Evolutionary conservation across 2,888 invertebrate genomes (phyloP).

Genomic region (Hydriomena furcata): DNA sequence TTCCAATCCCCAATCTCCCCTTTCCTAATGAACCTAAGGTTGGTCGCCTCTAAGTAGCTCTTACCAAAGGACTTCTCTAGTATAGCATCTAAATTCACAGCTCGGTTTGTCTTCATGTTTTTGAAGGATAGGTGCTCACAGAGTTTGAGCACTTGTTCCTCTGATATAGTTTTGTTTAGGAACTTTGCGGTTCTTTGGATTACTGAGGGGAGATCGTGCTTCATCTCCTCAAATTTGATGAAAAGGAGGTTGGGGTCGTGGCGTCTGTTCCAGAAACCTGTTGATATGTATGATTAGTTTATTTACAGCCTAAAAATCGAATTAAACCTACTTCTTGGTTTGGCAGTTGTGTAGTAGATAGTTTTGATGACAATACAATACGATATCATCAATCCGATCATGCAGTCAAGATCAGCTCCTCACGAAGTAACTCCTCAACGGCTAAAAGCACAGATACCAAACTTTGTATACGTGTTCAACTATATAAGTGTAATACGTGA

Average conservation of each 20-base stretch:
- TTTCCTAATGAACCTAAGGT: slow-evolving; percentile 87
- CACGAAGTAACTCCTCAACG: too few relatives aligned
- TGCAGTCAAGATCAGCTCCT: too few relatives aligned
- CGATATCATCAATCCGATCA: too few relatives aligned
- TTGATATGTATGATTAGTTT: background rate
- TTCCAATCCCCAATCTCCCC: slow-evolving; percentile 92
- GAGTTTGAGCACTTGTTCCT: slow-evolving; percentile 86
- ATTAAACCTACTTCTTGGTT: too few relatives aligned
- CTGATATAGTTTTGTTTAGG: slow-evolving; percentile 85
- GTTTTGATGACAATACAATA: too few relatives aligned
- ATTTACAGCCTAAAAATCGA: background rate
- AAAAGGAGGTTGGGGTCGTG: slow-evolving; percentile 89
- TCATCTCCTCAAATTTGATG: slow-evolving; percentile 93
- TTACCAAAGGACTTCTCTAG: slow-evolving; percentile 80
- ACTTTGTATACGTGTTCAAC: too few relatives aligned
- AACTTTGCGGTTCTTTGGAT: slow-evolving; percentile 89
- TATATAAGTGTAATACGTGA: too few relatives aligned
- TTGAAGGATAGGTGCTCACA: slow-evolving; percentile 90
- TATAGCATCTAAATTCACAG: slow-evolving; percentile 88
- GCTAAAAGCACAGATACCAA: too few relatives aligned
- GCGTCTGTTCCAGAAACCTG: slow-evolving; percentile 88
- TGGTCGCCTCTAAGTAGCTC: slow-evolving; percentile 73
- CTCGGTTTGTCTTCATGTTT: slow-evolving; percentile 91
- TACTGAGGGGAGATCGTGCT: slow-evolving; percentile 86
- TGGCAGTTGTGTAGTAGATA: too few relatives aligned